Conservation (phyloP, 2,113 vertebrate genomes). For the Menura novaehollandiae region DNA sequence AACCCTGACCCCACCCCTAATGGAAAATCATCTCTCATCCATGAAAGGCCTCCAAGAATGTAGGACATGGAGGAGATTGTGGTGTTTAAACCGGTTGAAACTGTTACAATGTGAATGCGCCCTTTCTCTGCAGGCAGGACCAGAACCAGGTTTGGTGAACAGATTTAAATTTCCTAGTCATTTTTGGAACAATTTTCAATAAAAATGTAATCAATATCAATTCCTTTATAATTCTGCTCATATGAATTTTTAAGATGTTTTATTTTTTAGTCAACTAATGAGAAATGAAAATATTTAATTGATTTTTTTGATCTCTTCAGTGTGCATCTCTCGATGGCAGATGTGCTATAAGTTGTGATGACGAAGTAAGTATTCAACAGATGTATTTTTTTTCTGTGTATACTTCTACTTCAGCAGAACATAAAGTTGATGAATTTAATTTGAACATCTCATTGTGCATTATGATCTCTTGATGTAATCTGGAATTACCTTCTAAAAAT, state of each 20-base stretch:
- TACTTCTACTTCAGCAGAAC: not conserved
- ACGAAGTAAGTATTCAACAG: slow-evolving; percentile 80
- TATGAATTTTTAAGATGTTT: not conserved
- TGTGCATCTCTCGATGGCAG: slow-evolving; percentile 92
- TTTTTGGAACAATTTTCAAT: not conserved
- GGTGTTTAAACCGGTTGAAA: not conserved
- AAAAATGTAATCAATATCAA: not conserved
- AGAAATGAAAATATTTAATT: not conserved
- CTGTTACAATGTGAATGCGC: not conserved
- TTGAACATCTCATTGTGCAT: not conserved
- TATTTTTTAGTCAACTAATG: not conserved
- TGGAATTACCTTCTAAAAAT: not conserved
- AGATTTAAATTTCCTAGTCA: not conserved
- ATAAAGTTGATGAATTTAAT: not conserved
- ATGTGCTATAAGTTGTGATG: slow-evolving; percentile 95
- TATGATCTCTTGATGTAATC: not conserved
- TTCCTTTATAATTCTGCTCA: not conserved
- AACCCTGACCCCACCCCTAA: fast-evolving
- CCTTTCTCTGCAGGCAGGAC: not conserved
- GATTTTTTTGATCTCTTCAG: slow-evolving; percentile 60
- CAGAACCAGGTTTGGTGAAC: not conserved
- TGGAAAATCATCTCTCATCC: not conserved
- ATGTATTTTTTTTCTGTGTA: not conserved
- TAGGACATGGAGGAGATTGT: not conserved
- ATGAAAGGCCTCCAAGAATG: not conserved